Base-by-base conservation (phyloP, 2,113 vertebrate genomes). In the Dicaeum eximium region DNA sequence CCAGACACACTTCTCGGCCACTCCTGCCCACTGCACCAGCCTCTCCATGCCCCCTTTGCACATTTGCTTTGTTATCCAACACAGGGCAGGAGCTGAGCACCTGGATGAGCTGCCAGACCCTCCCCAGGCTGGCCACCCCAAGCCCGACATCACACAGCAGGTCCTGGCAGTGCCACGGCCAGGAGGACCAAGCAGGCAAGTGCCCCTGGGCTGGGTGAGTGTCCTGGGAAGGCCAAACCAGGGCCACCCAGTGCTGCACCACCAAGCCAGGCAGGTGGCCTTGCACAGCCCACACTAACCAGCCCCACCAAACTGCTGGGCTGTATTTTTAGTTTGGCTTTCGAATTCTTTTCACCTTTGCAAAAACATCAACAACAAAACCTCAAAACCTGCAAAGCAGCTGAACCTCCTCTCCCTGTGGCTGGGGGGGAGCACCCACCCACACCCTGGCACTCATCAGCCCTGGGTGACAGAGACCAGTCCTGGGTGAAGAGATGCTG, bases 171-270 rank as follows among this genome's bases (percentile, higher is more conserved):
- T 25, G 54, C 40, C 65, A 53, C 0, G 3, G 24, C 57, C 62
- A 57, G 30, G 22, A 71, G n/a, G 38, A 82, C 6, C 28, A 50
- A 38, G 80, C 23, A 67, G 60, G 10, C 13, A 22, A 73, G 13
- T 4, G 2, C 5, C 40, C 15, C 6, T 5, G 7, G 35, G 61
- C 64, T 2, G 2, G 48, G 60, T 1, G 3, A 64, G n/a, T 5
- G 30, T 27, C 66, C 50, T 6, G 7, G 24, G 35, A 60, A 38
- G 6, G 42, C 8, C 75, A 67, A 72, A 47, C 1, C 5, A 1
- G 45, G 72, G 21, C 3, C 5, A 48, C 7, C 15, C 27, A 0
- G 3, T 21, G 27, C 50, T 2, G 2, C 21, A 42, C 13, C 28
- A 30, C 31, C 23, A 17, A 27, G 9, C 23, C 47, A 37, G 71